Evolutionary conservation across 2,888 invertebrate species (phyloP), one percentile per base, ranked within the genome.

Genomic region (Habroteleia sp.): DNA sequence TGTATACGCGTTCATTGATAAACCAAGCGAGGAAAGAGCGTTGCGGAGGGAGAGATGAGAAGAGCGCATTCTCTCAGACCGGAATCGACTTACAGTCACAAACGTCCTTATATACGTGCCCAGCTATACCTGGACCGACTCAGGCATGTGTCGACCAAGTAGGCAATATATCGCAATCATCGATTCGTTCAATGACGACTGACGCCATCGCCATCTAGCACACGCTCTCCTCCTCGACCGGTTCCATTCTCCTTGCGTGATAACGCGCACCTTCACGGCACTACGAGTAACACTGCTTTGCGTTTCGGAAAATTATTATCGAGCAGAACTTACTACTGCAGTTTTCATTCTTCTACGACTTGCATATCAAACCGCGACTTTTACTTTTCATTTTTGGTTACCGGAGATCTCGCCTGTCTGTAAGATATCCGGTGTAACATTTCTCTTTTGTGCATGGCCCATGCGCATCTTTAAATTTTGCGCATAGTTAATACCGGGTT

Each of bases 401-500:
- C n/a, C n/a, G n/a, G n/a, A n/a, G 29, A 81, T 79, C 82, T 82
- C 80, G 82, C 3, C 78, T 80, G 85, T 86, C 86, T 86, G 85
- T 83, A 84, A 85, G 85, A 84, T 85, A 85, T 86, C 86, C 86
- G 85, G 87, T 86, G 86, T 83, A 83, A 80, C 82, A 79, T 84
- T 79, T 82, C 84, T 75, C 77, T 76, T 76, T 71, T 72, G 74
- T 66, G 31, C 44, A 25, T 65, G 44, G 46, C 35, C 56, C 41
- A 29, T 35, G 17, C 8, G 60, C 65, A 60, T 56, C 65, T 50
- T 46, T 35, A 72, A 78, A 76, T 69, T 72, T 77, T 65, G 58
- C 54, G 37, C 52, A 35, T n/a, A 37, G 11, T 37, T 54, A 54
- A 44, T 54, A 35, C 46, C 46, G 17, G 41, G 44, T 52, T 42